Evolutionary conservation across 2,888 invertebrate genomes (phyloP), one percentile per base, ranked within the genome.

Genomic region (Ischnura elegans): DNA sequence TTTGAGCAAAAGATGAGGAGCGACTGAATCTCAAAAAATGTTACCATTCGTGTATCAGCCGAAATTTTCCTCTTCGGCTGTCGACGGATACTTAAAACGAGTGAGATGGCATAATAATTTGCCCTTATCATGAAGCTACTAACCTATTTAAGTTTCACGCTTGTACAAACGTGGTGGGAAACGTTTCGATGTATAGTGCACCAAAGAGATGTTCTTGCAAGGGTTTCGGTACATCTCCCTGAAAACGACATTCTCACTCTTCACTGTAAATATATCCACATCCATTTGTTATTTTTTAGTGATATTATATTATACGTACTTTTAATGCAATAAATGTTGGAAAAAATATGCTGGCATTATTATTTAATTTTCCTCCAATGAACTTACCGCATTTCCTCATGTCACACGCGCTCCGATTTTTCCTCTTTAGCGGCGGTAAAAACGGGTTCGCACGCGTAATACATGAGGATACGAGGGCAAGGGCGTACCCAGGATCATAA

Each of bases 251-350:
- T 76, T 4, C 13, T 76, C 76, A 76, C 76, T 36, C 76, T 36
- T 29, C 76, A 36, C 36, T 76, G 76, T 76, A 76, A 76, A 76
- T 76, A 61, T n/a, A 76, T 76, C 76, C 76, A 36, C 76, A 76
- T 36, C 36, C 76, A 1, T 76, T 36, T 76, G 76, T 76, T 76
- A 36, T 16, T 36, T 36, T 76, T 76, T 36, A 25, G 36, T 76
- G 36, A 76, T 76, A 76, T 76, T 76, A 76, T 76, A 36, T 76
- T 36, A 36, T 36, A 2, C 36, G 36, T 13, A 76, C 16, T 76
- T 76, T 76, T 76, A 13, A 76, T 13, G 36, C 16, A 76, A 76
- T 76, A 76, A 76, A 76, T 0, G 76, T 76, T 76, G 29, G 8
- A 13, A 76, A 13, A 76, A n/a, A 76, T 36, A 10, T 76, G 36